Conservation (phyloP, 2,113 vertebrate genomes). For the Pluvianellus socialis region DNA sequence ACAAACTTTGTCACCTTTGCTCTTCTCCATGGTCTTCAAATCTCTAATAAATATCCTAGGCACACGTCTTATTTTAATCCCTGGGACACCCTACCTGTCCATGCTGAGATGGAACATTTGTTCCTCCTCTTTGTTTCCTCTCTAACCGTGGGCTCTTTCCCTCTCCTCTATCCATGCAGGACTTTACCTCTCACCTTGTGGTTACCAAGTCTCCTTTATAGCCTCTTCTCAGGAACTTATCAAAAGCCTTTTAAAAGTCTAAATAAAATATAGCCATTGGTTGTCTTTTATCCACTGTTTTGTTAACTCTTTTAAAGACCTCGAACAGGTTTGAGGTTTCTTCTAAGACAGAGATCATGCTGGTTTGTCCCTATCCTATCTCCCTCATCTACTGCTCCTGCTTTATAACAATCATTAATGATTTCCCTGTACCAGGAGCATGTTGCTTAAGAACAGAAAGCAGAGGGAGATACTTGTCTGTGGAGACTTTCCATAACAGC, state of each 20-base stretch:
- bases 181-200: conserved; percentile 30
- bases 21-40: conserved; percentile 7
- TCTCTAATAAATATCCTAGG: conserved; percentile 55
- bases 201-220: conserved; percentile 23
- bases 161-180: background rate
- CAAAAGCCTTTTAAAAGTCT: conserved; percentile 47
- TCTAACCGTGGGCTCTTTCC: background rate
- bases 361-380: background rate
- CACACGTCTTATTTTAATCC: conserved; percentile 13
- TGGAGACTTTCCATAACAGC: conserved; percentile 36
- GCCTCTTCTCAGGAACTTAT: conserved; percentile 27
- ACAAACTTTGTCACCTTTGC: conserved; percentile 41
- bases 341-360: conserved; percentile 22
- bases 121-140: conserved; percentile 42
- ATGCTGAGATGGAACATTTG: conserved; percentile 36
- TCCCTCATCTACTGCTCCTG: background rate
- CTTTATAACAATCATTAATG: background rate
- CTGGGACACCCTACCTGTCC: background rate
- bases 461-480: conserved; percentile 13
- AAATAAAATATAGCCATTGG: conserved; percentile 28
- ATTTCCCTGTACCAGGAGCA: background rate
- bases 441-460: conserved; percentile 30
- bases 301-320: conserved; percentile 15
- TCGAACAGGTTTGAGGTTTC: conserved; percentile 7
- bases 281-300: conserved; percentile 30